Percentiles rank a stretch among this genome's conserved stretches.
phyloP scores from a whole-genome alignment of 2,888 invertebrate genomes.

The Salpingus planirostris region DNA sequence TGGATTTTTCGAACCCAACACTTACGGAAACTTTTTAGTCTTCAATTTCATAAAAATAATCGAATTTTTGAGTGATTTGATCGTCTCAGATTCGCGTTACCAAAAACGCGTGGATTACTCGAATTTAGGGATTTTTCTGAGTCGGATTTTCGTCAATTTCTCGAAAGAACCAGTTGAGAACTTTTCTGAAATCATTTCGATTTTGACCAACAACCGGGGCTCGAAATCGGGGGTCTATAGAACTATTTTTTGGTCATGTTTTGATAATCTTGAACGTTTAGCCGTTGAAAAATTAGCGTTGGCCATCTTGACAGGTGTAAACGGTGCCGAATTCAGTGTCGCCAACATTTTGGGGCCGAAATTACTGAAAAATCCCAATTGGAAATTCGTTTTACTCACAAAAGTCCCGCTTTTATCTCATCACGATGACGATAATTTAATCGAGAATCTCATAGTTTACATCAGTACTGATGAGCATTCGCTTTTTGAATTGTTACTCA shows the following conservation, averaged over 20 bases:
- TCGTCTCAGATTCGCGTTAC: slow-evolving; percentile 29
- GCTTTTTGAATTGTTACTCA: slow-evolving; percentile 43
- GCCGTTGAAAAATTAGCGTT: slow-evolving; percentile 52
- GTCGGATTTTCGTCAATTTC: slow-evolving; percentile 52
- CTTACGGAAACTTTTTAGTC: slow-evolving; percentile 50
- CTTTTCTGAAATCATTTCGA: slow-evolving; percentile 49
- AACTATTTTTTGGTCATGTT: slow-evolving; percentile 44
- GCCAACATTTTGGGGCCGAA: slow-evolving; percentile 46
- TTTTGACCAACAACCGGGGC: slow-evolving; percentile 42
- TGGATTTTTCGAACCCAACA: slow-evolving; percentile 48
- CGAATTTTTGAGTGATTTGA: slow-evolving; percentile 48
- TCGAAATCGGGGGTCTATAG: slow-evolving; percentile 38
- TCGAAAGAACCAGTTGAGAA: slow-evolving; percentile 42
- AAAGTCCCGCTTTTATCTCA: slow-evolving; percentile 52
- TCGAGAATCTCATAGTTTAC: slow-evolving; percentile 55
- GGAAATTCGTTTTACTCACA: slow-evolving; percentile 57
- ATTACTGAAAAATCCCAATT: slow-evolving; percentile 47
- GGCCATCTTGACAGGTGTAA: slow-evolving; percentile 47
- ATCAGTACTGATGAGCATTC: slow-evolving; percentile 36
- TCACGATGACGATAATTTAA: slow-evolving; percentile 42
- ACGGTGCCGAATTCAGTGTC: slow-evolving; percentile 43
- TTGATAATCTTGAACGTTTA: slow-evolving; percentile 48
- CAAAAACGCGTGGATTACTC: slow-evolving; percentile 28
- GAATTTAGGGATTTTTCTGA: slow-evolving; percentile 41
- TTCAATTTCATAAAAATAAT: slow-evolving; percentile 53